Evolutionary conservation across 2,888 invertebrate species (phyloP), one percentile per base, ranked within the genome.

Genomic region (Tortrix viridana): DNA sequence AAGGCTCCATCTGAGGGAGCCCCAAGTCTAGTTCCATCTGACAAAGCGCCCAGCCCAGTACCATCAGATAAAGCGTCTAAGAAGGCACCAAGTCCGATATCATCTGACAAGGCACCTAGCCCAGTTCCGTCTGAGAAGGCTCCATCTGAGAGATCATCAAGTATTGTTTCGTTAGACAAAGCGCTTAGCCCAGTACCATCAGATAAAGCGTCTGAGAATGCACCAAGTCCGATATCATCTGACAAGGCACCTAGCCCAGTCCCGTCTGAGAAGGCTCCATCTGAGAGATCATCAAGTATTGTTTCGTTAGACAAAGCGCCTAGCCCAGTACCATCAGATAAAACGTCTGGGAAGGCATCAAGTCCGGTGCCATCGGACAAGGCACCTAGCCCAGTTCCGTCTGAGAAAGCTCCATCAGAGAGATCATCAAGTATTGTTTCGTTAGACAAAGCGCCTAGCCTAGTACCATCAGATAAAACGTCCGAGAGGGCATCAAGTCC

Each of bases 21-120:
- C n/a, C 9, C 22, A 12, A 61, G 46, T 23, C 41, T 20, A 56
- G 60, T 46, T 16, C 50, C 26, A 1, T 60, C 57, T 9, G 48
- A 65, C 1, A 69, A 65, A 12, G 26, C 12, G 6, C 18, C 48
- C 2, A 69, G 60, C 23, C 60, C 65, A 26, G 49, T 46, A 20
- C 55, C 52, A 9, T 4, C 65, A 6, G 62, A 58, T 0, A 66
- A 63, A 32, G 19, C 37, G 20, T 32, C 63, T 0, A 53, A 63
- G 0, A 65, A 68, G 12, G 23, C 14, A 1, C 16, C 16, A 1
- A 67, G 63, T 9, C 66, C 66, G 3, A 6, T 41, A 0, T 22
- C 44, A 3, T 2, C 22, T 5, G 2, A 9, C 0, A 49, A 5
- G 37, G 57, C 48, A 19, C n/a, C 61, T 1, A 71, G 60, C 18